These are phyloP conservation scores for Myotis myotis DNA, from an alignment of 2,797 vertebrate species.

Conservation along the genomic window DNA sequence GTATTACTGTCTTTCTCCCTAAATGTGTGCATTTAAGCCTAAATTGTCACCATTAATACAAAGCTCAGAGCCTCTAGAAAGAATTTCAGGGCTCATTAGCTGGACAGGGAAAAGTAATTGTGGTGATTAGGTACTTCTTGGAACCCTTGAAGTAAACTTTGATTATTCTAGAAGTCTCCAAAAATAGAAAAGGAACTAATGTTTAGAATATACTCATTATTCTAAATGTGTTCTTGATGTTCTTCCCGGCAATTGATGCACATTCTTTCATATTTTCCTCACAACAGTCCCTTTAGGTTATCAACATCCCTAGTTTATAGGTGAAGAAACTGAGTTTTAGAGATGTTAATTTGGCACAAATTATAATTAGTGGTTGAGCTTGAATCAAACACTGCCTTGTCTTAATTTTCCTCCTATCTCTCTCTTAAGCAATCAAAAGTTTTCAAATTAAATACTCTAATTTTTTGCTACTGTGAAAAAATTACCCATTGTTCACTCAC, in stretches of 20 bases:
- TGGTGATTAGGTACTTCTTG: not conserved
- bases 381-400: not conserved
- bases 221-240: not conserved
- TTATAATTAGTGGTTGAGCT: not conserved
- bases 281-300: not conserved
- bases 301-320: not conserved
- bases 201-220: not conserved
- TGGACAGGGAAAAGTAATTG: not conserved
- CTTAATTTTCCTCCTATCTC: not conserved
- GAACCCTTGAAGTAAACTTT: not conserved
- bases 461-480: not conserved
- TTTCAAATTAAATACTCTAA: not conserved
- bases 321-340: not conserved
- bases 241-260: not conserved
- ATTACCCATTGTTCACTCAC: not conserved
- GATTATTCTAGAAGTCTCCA: not conserved
- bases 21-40: not conserved
- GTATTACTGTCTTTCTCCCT: not conserved
- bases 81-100: not conserved
- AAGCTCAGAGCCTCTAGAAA: not conserved
- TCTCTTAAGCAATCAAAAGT: not conserved
- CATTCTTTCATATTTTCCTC: not conserved
- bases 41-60: not conserved
- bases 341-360: not conserved
- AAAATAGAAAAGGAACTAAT: not conserved